Evolutionary conservation across 2,888 invertebrate species (phyloP), one percentile per base, ranked within the genome.

Genomic region (Rotaria macrura): DNA sequence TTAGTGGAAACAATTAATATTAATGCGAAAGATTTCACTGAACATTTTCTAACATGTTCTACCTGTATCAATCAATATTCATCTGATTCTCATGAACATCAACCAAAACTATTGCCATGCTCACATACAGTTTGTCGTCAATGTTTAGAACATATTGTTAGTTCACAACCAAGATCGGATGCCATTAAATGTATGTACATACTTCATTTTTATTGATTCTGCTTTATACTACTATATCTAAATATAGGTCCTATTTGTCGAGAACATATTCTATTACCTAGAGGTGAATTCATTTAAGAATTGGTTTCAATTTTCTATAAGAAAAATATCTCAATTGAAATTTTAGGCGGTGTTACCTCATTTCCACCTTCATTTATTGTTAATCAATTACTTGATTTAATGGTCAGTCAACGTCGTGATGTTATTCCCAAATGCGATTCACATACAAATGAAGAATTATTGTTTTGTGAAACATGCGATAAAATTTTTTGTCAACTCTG

Each of bases 21-120:
- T 91, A 95, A 96, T 93, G 96, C 96, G 92, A 96, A 96, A 92
- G 96, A 96, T 92, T 96, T 96, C 93, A 96, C 95, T 90, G 96
- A 96, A 92, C 95, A 95, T 91, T 96, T 96, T 92, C 94, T 96
- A 90, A 96, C 96, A 49, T 96, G 96, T 90, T 95, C 95, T 90
- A 96, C 96, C 85, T 96, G 96, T 92, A 93, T 96, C 89, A 96
- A 95, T 93, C 88, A 90, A 57, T 92, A 90, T 88, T 43, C 43
- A n/a, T 79, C 79, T 4, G 91, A 92, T 88, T 89, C 88, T 52
- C 87, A 93, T 87, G 95, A 95, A 90, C 95, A 95, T 90, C 95
- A 95, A 34, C 96, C 96, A 40, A 96, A 96, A 91, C 93, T 96
- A 84, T 92, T 96, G 87, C 95, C 95, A 88, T 96, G 96, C 91